A percentile compares a stretch with the other conserved stretches of the same genome.
phyloP scores from a whole-genome alignment of 2,888 invertebrate genomes.

The Epirrita christyi region DNA sequence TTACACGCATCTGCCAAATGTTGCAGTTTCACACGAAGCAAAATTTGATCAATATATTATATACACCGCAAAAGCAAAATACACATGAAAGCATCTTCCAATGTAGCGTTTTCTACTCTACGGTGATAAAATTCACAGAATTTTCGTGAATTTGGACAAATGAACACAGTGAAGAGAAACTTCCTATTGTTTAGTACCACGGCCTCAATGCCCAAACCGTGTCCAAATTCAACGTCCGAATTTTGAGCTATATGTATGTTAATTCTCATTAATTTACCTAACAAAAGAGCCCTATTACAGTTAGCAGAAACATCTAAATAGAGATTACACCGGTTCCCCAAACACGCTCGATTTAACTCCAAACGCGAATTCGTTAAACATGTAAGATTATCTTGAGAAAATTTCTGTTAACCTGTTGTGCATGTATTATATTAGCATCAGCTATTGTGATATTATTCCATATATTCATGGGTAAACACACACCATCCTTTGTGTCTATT shows the following conservation, averaged over 20 bases:
- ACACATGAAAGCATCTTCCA: not conserved
- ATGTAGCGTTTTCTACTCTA: not conserved
- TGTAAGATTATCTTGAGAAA: slow-evolving; percentile 78
- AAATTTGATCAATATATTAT: not conserved
- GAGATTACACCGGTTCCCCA: slow-evolving; percentile 70
- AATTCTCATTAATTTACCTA: slow-evolving; percentile 72
- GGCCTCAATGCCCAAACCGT: slow-evolving; percentile 43
- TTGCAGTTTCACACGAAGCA: not conserved
- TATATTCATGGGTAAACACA: slow-evolving; percentile 84
- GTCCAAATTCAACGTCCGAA: slow-evolving; percentile 45
- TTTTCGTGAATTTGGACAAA: not conserved
- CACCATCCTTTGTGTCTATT: slow-evolving; percentile 78
- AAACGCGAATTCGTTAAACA: slow-evolving; percentile 85
- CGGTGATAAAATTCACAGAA: not conserved
- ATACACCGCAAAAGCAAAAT: no score
- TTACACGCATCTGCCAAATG: slow-evolving; percentile 68
- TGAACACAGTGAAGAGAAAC: slow-evolving; percentile 19
- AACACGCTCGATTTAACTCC: slow-evolving; percentile 81
- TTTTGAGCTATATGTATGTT: slow-evolving; percentile 55
- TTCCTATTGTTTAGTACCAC: slow-evolving; percentile 38
- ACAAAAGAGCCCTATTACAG: slow-evolving; percentile 67
- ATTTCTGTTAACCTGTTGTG: slow-evolving; percentile 79
- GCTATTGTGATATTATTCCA: slow-evolving; percentile 72
- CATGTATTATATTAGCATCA: slow-evolving; percentile 70
- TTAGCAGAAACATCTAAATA: slow-evolving; percentile 77